Percentiles rank a stretch among this genome's conserved stretches.
phyloP scores from a whole-genome alignment of 2,113 vertebrate species.

The Nycticryphes semicollaris region DNA sequence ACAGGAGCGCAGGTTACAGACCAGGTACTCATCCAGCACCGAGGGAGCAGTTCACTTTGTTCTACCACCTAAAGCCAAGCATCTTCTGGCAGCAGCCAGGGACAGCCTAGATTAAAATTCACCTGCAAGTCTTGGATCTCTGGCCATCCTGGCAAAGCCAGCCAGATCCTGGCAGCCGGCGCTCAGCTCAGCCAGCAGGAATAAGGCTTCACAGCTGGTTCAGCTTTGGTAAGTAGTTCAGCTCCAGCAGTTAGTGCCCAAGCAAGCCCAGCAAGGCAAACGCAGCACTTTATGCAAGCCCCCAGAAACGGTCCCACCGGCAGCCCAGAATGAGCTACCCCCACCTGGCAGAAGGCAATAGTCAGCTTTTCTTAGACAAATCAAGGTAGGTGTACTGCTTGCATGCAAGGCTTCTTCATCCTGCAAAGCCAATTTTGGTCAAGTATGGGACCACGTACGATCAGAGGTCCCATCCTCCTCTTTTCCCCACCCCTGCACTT shows the following conservation, averaged over 20 bases:
- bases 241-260: background rate
- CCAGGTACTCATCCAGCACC: background rate
- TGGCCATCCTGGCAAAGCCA: background rate
- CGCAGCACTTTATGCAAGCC: background rate
- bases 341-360: background rate
- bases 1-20: background rate
- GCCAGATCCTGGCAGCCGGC: background rate
- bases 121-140: background rate
- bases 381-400: background rate
- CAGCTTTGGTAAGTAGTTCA: background rate
- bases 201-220: background rate
- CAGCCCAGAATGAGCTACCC: rapidly evolving
- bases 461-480: background rate
- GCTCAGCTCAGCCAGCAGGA: background rate
- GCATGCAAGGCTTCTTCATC: too few relatives aligned
- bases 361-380: background rate
- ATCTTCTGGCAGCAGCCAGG: background rate
- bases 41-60: background rate
- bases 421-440: background rate
- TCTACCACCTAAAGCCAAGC: background rate
- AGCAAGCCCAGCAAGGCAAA: background rate
- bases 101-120: background rate
- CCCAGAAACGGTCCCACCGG: background rate
- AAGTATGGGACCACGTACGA: rapidly evolving
- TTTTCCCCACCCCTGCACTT: background rate